Percentiles rank a stretch among this genome's conserved stretches.
Evolutionary conservation across 2,113 vertebrate species (phyloP).

Genomic region (pig (Sus scrofa)): T2T-Sscrofa CM000818.6:105343501-105344000

Average conservation of each 20-base stretch:
- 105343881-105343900: background rate
- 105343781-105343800: background rate
- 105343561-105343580: background rate
- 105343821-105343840: background rate
- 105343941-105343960: background rate
- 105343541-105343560: constrained; percentile 27
- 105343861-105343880: background rate
- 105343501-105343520: background rate
- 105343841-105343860: background rate
- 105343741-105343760: background rate
- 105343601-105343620: background rate
- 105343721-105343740: background rate
- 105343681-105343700: background rate
- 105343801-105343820: background rate
- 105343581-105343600: background rate
- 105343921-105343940: background rate
- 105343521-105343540: background rate
- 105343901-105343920: background rate
- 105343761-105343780: background rate
- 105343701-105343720: background rate
- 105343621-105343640: background rate
- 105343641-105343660: background rate
- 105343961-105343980: background rate
- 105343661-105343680: background rate
- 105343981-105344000: background rate